These are phyloP conservation scores for Cavia porcellus DNA, from an alignment of 2,113 vertebrate genomes.

Conservation along the genomic window DNA sequence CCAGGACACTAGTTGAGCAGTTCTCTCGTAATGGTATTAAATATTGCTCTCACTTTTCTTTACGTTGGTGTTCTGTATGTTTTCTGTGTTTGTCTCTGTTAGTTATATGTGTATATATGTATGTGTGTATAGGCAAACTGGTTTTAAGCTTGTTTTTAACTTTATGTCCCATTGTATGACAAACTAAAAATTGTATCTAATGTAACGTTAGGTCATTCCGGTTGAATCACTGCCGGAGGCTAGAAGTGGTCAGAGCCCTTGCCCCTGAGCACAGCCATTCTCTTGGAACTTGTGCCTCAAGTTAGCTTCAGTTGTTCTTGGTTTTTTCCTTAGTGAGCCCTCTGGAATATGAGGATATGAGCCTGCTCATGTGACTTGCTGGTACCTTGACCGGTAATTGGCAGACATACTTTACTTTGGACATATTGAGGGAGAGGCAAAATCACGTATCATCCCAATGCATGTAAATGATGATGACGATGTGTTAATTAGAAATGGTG, in stretches of 20 bases:
- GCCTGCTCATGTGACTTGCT: not conserved
- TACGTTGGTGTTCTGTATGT: not conserved
- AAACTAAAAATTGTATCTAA: not conserved
- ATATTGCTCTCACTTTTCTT: conserved; percentile 30
- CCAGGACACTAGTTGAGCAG: not conserved
- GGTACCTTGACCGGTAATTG: not conserved
- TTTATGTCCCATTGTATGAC: not conserved
- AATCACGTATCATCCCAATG: not conserved
- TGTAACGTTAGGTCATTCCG: conserved; percentile 1
- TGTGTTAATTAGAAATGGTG: not conserved
- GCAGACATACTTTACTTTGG: not conserved
- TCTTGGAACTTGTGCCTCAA: not conserved
- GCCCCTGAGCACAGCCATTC: not conserved
- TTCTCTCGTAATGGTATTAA: not conserved
- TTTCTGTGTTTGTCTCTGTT: not conserved
- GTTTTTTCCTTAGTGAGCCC: not conserved
- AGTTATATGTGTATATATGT: not conserved
- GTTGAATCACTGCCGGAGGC: not conserved
- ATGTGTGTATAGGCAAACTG: not conserved
- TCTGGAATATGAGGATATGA: not conserved
- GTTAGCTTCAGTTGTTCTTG: not conserved
- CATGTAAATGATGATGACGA: not conserved
- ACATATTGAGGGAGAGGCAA: not conserved
- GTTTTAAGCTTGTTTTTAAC: conserved; percentile 10
- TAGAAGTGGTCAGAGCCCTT: not conserved